Conservation (phyloP, 2,888 invertebrate genomes). For the Lomographa bimaculata region DNA sequence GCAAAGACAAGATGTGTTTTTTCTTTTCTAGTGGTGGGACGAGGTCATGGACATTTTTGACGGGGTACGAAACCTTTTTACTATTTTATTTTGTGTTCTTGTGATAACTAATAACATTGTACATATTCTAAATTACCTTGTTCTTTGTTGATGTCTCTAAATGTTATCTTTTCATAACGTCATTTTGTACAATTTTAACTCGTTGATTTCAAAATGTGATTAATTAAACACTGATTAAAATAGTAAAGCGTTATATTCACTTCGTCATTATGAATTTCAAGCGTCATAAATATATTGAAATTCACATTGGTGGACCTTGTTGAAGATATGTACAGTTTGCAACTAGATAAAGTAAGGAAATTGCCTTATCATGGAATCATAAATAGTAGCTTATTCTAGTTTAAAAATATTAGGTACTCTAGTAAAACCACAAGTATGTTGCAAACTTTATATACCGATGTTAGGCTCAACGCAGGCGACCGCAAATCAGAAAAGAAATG, state of each 20-base stretch:
- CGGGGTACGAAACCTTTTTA: constrained; percentile 90
- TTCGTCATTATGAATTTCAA: not conserved
- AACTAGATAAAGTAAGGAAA: too few relatives aligned
- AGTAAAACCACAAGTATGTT: too few relatives aligned
- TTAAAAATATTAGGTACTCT: too few relatives aligned
- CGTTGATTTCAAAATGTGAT: constrained; percentile 8
- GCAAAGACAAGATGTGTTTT: constrained; percentile 64
- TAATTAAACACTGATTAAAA: constrained; percentile 7
- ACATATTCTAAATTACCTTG: constrained; percentile 23
- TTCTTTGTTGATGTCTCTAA: constrained; percentile 15
- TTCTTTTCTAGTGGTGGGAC: constrained; percentile 97
- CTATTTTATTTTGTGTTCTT: constrained; percentile 60
- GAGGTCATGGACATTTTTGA: constrained; percentile 98
- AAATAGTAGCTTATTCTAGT: too few relatives aligned
- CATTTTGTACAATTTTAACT: not conserved
- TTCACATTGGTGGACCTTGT: not conserved
- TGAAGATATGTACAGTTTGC: constrained; percentile 11
- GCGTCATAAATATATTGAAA: not conserved
- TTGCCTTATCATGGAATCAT: too few relatives aligned
- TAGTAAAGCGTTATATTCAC: constrained; percentile 7
- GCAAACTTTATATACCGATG: constrained; percentile 10
- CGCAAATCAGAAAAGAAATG: not conserved
- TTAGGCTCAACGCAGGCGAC: not conserved
- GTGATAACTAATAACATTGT: constrained; percentile 51
- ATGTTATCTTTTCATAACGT: constrained; percentile 10